These are phyloP conservation scores for Liopterus haemorrhoidalis DNA, from an alignment of 2,888 invertebrate genomes.

Conservation along the genomic window DNA sequence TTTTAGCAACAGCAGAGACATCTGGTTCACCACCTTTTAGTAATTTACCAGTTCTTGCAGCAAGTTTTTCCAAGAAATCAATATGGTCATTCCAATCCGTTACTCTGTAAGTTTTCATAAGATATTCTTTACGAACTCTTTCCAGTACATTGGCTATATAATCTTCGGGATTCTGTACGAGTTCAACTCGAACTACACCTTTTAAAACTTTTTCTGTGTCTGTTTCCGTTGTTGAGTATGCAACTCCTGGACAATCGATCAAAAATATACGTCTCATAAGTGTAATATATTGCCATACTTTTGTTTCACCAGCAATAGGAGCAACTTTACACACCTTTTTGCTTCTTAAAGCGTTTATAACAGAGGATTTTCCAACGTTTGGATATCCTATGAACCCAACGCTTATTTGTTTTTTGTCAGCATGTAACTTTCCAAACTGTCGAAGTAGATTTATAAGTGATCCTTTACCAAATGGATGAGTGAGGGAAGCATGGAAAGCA, in stretches of 20 bases:
- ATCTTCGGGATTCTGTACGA: constrained; percentile 90
- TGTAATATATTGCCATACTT: constrained; percentile 99
- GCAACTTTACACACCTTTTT: constrained; percentile 99
- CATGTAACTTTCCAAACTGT: constrained; percentile 89
- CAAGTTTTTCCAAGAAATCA: constrained; percentile 89
- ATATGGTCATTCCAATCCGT: constrained; percentile 71
- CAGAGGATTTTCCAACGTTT: constrained; percentile 97
- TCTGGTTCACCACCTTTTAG: constrained; percentile 98
- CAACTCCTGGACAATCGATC: constrained; percentile 98
- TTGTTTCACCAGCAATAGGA: constrained; percentile 95
- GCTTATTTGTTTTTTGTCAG: constrained; percentile 97
- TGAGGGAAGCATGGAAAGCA: constrained; percentile 97
- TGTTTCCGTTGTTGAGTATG: constrained; percentile 93
- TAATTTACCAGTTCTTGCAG: constrained; percentile 79
- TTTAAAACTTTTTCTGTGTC: constrained; percentile 93
- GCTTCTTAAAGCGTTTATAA: constrained; percentile 91
- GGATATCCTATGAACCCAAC: constrained; percentile 99
- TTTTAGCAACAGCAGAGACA: constrained; percentile 77
- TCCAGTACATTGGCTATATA: constrained; percentile 83
- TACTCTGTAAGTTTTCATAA: constrained; percentile 85
- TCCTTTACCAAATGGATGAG: constrained; percentile 97
- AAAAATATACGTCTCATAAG: constrained; percentile 94
- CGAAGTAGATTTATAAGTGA: constrained; percentile 91
- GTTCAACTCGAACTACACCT: constrained; percentile 94
- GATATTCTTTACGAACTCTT: constrained; percentile 82